phyloP scores from a whole-genome alignment of 2,797 vertebrate species.

The Chrysocyon brachyurus region DNA sequence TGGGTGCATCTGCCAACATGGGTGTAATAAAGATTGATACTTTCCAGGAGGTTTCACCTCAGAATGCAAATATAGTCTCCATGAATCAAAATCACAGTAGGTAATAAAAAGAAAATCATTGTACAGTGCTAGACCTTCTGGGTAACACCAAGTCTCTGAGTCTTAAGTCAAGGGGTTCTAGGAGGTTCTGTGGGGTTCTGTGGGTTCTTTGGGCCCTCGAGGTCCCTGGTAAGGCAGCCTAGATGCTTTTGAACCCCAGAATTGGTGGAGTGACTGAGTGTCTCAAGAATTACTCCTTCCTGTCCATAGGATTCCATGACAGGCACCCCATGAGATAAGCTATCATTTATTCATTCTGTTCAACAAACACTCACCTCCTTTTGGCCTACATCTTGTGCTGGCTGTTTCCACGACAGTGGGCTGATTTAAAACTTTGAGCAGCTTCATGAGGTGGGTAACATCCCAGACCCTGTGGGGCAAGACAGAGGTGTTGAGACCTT shows the following conservation, averaged over 20 bases:
- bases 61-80: not conserved
- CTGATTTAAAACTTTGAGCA: not conserved
- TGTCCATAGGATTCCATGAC: fast-evolving
- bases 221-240: too few species aligned
- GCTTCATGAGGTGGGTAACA: fast-evolving
- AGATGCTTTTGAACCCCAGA: not conserved
- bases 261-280: too few species aligned
- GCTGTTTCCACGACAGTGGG: fast-evolving
- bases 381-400: not conserved
- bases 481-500: not conserved
- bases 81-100: fast-evolving
- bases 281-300: not conserved
- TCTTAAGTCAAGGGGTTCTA: not conserved
- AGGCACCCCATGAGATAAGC: not conserved
- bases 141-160: not conserved
- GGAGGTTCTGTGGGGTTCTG: fast-evolving
- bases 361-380: not conserved
- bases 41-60: fast-evolving
- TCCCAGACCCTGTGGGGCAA: fast-evolving
- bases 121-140: fast-evolving
- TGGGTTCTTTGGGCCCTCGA: not conserved
- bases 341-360: too few species aligned
- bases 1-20: not conserved
- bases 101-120: fast-evolving
- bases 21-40: not conserved